phyloP scores from a whole-genome alignment of 2,113 vertebrate species.

The Trematomus loennbergii region DNA sequence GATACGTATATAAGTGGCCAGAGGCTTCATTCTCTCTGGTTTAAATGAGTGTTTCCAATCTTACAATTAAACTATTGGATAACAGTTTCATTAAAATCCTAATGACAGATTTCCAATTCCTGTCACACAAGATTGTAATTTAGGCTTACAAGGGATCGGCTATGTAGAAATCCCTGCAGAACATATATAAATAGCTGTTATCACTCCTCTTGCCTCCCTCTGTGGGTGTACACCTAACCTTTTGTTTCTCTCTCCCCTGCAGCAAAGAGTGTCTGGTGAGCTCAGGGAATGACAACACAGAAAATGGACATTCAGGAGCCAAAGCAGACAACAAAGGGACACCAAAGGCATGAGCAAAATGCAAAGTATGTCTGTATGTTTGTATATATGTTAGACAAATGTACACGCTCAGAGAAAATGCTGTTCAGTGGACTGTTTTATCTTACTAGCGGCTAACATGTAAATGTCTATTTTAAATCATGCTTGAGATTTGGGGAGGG shows the following conservation, averaged over 20 bases:
- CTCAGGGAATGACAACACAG: conserved; percentile 96
- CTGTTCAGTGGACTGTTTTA: conserved; percentile 77
- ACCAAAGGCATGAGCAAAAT: conserved; percentile 90
- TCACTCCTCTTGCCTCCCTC: neutral
- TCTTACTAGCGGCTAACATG: conserved; percentile 74
- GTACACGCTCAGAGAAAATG: conserved; percentile 67
- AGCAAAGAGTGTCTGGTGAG: conserved; percentile 98
- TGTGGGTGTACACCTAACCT: neutral
- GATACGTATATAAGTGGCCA: neutral
- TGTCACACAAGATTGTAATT: conserved; percentile 16
- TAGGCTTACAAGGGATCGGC: neutral
- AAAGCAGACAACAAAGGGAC: conserved; percentile 93
- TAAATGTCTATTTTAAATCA: conserved; percentile 80
- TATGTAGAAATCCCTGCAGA: neutral
- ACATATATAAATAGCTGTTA: neutral
- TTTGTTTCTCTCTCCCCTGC: conserved; percentile 42
- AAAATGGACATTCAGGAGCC: conserved; percentile 93
- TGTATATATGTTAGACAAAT: conserved; percentile 76
- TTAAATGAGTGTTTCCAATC: neutral
- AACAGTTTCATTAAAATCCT: neutral
- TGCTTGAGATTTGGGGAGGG: conserved; percentile 79
- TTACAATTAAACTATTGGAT: neutral
- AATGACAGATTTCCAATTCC: neutral
- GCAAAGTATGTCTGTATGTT: conserved; percentile 63
- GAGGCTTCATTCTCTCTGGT: neutral